Conservation (phyloP, 2,797 vertebrate species). For the Sarcoramphus papa region DNA sequence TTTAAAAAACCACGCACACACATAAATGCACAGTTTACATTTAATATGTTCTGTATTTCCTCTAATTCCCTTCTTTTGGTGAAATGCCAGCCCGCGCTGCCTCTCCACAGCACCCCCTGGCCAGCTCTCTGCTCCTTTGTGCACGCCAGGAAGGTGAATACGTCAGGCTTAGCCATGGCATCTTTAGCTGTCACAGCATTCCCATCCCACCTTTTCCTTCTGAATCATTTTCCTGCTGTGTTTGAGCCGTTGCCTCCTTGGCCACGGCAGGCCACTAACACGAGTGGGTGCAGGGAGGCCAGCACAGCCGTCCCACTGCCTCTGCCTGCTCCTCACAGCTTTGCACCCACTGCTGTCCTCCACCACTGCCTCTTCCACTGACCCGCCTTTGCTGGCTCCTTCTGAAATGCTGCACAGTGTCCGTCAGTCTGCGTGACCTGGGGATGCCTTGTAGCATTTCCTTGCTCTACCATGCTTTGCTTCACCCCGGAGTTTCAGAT, state of each 20-base stretch:
- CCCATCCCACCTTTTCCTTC: background rate
- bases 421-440: background rate
- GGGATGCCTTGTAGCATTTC: background rate
- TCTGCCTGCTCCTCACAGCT: background rate
- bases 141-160: fast-evolving
- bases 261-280: fast-evolving
- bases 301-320: fast-evolving
- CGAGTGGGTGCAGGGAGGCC: fast-evolving
- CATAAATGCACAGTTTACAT: background rate
- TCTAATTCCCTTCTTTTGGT: background rate
- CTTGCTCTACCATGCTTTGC: background rate
- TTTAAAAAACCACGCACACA: fast-evolving
- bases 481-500: background rate
- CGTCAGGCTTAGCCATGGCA: background rate
- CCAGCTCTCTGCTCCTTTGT: background rate
- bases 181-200: background rate
- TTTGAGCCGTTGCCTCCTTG: fast-evolving
- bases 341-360: fast-evolving
- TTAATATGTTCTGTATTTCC: background rate
- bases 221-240: background rate
- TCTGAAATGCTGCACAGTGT: background rate
- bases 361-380: fast-evolving
- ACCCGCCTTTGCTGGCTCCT: background rate
- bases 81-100: background rate
- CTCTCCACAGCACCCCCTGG: fast-evolving